Percentiles rank a stretch among this genome's conserved stretches.
phyloP scores from a whole-genome alignment of 2,797 vertebrate genomes.

The Scomberomorus guttatus region DNA sequence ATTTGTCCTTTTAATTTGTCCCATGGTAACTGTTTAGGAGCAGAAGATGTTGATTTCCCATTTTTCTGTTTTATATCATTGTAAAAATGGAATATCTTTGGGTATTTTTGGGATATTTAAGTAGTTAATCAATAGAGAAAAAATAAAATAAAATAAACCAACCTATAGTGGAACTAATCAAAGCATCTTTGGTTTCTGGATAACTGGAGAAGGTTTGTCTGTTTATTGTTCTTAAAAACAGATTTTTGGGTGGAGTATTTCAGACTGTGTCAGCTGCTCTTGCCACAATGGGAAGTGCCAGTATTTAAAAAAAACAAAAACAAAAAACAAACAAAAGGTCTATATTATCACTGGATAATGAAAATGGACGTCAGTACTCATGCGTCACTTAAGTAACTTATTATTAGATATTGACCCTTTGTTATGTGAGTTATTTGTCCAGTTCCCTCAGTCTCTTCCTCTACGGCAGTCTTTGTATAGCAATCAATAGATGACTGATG shows the following conservation, averaged over 20 bases:
- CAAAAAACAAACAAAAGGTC: no score
- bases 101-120: background rate
- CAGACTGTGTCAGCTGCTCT: background rate
- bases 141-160: background rate
- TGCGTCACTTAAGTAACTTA: background rate
- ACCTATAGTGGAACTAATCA: background rate
- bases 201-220: background rate
- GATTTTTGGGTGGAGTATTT: background rate
- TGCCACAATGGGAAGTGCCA: background rate
- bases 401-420: background rate
- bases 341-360: background rate
- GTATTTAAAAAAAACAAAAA: background rate
- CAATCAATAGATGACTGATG: slow-evolving; percentile 30
- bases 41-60: background rate
- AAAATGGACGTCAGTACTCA: background rate
- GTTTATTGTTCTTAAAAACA: no score
- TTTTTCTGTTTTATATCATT: background rate
- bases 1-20: background rate
- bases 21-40: background rate
- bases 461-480: background rate
- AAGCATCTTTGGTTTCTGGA: background rate
- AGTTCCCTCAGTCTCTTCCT: slow-evolving; percentile 17
- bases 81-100: background rate
- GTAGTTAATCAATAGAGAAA: background rate
- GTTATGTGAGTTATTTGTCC: background rate